A percentile compares a stretch with the other conserved stretches of the same genome.
phyloP scores from a whole-genome alignment of 2,797 vertebrate genomes.

The Smutsia temminckii region DNA sequence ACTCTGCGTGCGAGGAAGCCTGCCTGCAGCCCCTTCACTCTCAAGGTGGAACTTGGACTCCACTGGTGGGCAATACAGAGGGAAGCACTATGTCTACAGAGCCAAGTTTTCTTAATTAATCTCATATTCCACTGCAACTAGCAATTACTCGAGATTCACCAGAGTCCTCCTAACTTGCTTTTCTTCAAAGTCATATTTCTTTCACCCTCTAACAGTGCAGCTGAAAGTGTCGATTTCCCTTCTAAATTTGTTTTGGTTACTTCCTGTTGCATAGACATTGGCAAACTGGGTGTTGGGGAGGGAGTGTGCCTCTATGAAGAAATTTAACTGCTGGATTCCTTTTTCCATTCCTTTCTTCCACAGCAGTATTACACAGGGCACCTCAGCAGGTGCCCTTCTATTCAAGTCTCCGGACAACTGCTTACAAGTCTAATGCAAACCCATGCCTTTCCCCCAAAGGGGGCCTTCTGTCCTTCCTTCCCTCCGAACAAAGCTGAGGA shows the following conservation, averaged over 20 bases:
- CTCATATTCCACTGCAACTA: background rate
- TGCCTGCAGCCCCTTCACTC: background rate
- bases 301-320: background rate
- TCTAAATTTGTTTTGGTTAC: slow-evolving; percentile 16
- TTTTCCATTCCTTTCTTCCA: background rate
- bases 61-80: background rate
- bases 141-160: background rate
- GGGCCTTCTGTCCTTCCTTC: background rate
- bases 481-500: background rate
- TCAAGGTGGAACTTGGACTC: slow-evolving; percentile 12
- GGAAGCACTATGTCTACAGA: background rate
- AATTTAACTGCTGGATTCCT: background rate
- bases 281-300: background rate
- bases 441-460: background rate
- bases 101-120: background rate
- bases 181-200: background rate
- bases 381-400: background rate
- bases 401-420: background rate
- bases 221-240: background rate
- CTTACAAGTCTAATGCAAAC: slow-evolving; percentile 11
- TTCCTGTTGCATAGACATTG: background rate
- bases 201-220: background rate
- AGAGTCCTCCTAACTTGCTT: background rate
- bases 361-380: background rate
- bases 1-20: background rate